Evolutionary conservation across 2,797 vertebrate genomes (phyloP).

Genomic region (Hemibagrus guttatus): DNA sequence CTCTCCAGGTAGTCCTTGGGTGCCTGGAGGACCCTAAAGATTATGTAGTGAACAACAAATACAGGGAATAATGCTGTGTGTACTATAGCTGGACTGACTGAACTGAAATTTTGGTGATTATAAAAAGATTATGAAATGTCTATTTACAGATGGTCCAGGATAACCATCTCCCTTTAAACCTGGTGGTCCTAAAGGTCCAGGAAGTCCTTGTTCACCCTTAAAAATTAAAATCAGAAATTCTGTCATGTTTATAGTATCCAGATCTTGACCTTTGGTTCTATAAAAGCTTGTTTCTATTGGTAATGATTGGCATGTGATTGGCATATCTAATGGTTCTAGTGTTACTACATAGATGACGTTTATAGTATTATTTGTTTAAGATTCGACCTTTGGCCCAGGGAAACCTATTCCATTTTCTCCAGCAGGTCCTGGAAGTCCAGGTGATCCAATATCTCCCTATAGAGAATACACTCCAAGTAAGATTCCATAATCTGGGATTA

Average conservation of each 20-base stretch:
- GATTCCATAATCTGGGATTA: neutral
- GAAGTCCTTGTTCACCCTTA: constrained; percentile 77
- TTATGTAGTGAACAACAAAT: neutral
- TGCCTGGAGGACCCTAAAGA: constrained; percentile 77
- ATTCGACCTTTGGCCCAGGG: constrained; percentile 78
- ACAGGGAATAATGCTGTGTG: no score
- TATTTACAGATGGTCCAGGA: constrained; percentile 76
- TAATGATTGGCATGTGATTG: neutral
- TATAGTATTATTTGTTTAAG: neutral
- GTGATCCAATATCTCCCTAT: constrained; percentile 81
- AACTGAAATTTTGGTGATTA: neutral
- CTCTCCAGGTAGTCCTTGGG: constrained; percentile 77
- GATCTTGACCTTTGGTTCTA: neutral
- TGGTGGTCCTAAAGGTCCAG: constrained; percentile 70
- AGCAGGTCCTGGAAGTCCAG: constrained; percentile 72
- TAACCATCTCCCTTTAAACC: constrained; percentile 81
- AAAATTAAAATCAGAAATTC: neutral
- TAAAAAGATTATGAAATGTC: neutral
- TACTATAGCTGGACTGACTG: neutral
- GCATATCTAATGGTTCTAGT: neutral
- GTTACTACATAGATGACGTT: neutral
- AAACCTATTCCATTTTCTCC: constrained; percentile 79
- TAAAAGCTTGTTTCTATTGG: neutral
- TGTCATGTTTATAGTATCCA: neutral
- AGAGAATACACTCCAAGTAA: constrained; percentile 41